phyloP scores from a whole-genome alignment of 2,113 vertebrate species.

The Dendrocopos noguchii region DNA sequence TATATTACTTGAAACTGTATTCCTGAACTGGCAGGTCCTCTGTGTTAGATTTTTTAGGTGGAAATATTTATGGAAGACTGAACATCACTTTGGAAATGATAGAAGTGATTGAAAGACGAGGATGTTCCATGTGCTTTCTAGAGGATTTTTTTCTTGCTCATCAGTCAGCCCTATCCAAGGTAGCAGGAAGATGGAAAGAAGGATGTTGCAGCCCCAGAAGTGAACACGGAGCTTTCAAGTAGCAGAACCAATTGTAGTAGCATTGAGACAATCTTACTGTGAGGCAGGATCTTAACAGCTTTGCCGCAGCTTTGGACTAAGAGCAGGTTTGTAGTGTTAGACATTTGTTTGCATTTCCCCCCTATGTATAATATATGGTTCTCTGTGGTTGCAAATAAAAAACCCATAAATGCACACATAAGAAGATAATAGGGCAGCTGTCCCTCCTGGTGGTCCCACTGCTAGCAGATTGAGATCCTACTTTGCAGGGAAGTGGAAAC shows the following conservation, averaged over 20 bases:
- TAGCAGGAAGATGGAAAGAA: not conserved
- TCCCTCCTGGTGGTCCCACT: not conserved
- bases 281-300: not conserved
- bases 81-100: not conserved
- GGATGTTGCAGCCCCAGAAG: not conserved
- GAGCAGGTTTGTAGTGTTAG: not conserved
- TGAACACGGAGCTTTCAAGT: not conserved
- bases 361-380: not conserved
- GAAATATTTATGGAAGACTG: not conserved
- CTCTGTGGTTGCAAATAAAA: not conserved
- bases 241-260: not conserved
- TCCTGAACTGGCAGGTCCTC: not conserved
- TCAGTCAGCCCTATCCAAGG: not conserved
- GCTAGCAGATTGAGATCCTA: not conserved
- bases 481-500: not conserved
- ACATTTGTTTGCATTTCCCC: not conserved
- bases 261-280: not conserved
- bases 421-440: not conserved
- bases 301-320: not conserved
- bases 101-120: not conserved
- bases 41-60: not conserved
- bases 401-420: not conserved
- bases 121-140: not conserved
- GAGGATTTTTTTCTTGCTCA: not conserved
- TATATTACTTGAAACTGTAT: not conserved